Evolutionary conservation across 2,797 vertebrate species (phyloP).

Genomic region (Lepidocolaptes lacrymiger): DNA sequence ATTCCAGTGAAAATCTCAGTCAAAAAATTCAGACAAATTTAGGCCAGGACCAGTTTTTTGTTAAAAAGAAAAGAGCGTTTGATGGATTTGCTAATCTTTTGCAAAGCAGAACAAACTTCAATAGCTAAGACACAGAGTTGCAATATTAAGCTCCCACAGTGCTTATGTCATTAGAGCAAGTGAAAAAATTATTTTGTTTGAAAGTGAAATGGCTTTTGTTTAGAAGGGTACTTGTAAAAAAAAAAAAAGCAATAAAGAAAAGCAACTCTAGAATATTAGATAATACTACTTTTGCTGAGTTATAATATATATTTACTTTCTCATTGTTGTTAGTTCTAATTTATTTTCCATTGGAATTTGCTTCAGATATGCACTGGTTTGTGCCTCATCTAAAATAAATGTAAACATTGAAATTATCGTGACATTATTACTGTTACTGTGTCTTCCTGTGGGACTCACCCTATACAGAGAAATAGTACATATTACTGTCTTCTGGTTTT

Average conservation of each 20-base stretch:
- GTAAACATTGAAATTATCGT: not conserved
- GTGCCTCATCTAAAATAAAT: not conserved
- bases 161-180: not conserved
- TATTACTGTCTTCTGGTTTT: not conserved
- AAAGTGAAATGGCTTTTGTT: not conserved
- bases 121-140: not conserved
- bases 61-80: conserved; percentile 68
- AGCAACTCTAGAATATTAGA: not conserved
- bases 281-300: not conserved
- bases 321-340: not conserved
- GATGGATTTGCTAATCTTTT: conserved; percentile 55
- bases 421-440: not conserved
- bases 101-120: conserved; percentile 26
- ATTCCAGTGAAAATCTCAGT: not conserved
- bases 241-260: not conserved
- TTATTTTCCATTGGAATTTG: not conserved
- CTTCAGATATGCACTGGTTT: not conserved
- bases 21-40: not conserved
- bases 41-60: conserved; percentile 24
- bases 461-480: not conserved
- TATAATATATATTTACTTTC: not conserved
- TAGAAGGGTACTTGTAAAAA: not conserved
- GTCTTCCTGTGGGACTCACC: not conserved
- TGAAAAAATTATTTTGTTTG: not conserved
- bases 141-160: not conserved